Conservation (phyloP, 2,888 invertebrate genomes). For the Tanytarsus gracilentus region DNA sequence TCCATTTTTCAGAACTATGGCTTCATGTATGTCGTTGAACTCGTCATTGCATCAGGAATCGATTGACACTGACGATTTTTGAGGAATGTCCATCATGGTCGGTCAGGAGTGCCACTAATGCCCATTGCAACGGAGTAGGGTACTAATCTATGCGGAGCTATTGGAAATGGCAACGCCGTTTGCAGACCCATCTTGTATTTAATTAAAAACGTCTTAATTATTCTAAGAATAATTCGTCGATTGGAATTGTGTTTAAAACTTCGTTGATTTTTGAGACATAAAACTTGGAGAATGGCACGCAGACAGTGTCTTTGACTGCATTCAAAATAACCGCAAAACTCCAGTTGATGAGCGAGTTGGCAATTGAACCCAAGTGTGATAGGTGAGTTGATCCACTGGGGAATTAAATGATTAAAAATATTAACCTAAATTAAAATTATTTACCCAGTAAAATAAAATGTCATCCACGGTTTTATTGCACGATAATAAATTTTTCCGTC, state of each 20-base stretch:
- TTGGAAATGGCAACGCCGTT: too few relatives aligned
- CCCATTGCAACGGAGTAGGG: too few relatives aligned
- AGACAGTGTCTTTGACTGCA: not conserved
- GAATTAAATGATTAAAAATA: not conserved
- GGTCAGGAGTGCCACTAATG: too few relatives aligned
- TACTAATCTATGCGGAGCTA: too few relatives aligned
- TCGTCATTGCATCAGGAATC: too few relatives aligned
- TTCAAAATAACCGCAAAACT: not conserved
- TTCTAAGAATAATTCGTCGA: conserved; percentile 2
- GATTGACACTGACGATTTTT: too few relatives aligned
- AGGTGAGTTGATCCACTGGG: not conserved
- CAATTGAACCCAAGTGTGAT: not conserved
- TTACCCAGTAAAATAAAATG: not conserved
- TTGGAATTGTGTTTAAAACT: not conserved
- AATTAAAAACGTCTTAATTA: not conserved
- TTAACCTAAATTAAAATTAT: not conserved
- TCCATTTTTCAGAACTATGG: too few relatives aligned
- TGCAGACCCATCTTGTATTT: not conserved
- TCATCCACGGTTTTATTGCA: not conserved
- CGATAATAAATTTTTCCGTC: not conserved
- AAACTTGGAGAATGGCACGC: not conserved
- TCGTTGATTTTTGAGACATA: not conserved
- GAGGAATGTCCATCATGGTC: too few relatives aligned
- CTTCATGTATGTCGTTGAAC: too few relatives aligned
- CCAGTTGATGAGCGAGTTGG: conserved; percentile 1